phyloP scores from a whole-genome alignment of 2,797 vertebrate genomes.

The Anableps anableps region DNA sequence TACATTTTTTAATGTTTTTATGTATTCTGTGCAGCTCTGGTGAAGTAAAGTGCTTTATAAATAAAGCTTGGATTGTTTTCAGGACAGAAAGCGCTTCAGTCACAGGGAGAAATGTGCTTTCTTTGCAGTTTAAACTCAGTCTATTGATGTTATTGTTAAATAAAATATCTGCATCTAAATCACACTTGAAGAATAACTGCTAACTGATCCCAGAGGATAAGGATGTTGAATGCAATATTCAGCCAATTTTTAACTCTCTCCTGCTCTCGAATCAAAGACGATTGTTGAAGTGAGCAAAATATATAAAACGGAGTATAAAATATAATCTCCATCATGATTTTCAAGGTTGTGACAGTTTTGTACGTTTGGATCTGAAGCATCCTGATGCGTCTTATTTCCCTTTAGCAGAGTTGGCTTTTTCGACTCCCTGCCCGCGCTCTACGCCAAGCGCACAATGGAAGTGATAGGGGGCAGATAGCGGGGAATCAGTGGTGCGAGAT shows the following conservation, averaged over 20 bases:
- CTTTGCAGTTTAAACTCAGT: background rate
- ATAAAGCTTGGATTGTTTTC: background rate
- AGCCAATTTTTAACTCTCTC: background rate
- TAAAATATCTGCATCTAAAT: background rate
- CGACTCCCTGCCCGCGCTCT: conserved; percentile 43
- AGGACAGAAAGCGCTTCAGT: background rate
- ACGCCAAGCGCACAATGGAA: conserved; percentile 45
- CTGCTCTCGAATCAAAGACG: background rate
- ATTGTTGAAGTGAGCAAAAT: conserved; percentile 40
- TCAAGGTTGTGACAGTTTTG: background rate
- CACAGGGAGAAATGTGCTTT: background rate
- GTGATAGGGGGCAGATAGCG: conserved; percentile 59
- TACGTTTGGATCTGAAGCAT: conserved; percentile 20
- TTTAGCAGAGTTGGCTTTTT: conserved; percentile 35
- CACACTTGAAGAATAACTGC: background rate
- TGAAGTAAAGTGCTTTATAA: background rate
- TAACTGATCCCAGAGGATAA: background rate
- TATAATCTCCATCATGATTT: background rate
- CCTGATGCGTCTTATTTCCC: conserved; percentile 23
- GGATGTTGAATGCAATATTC: too few species aligned
- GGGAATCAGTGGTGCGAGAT: conserved; percentile 64
- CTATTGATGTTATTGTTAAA: background rate
- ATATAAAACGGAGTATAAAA: background rate
- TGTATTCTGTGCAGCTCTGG: background rate
- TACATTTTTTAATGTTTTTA: too few species aligned